Conservation (phyloP, 2,888 invertebrate species). For the Aspidapion aeneum region DNA sequence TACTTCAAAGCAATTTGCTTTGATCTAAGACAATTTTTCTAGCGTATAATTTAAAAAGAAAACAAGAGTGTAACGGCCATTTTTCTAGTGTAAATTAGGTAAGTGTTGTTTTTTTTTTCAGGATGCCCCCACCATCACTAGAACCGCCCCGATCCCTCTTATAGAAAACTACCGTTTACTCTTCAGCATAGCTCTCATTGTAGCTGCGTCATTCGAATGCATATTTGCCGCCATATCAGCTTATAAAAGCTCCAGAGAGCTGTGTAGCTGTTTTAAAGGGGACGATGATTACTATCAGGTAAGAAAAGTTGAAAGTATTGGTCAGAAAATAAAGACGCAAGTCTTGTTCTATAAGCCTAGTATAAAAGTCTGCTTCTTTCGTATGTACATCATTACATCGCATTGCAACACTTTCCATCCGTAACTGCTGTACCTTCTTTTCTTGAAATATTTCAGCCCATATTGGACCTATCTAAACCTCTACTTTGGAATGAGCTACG, state of each 20-base stretch:
- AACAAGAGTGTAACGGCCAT: too few species aligned
- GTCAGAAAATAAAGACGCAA: neutral
- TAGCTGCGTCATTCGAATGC: constrained; percentile 54
- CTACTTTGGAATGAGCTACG: too few species aligned
- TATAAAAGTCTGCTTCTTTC: too few species aligned
- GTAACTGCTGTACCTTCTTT: too few species aligned
- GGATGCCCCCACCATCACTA: neutral
- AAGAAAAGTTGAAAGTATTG: neutral
- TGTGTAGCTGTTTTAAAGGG: constrained; percentile 56
- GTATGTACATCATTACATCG: too few species aligned
- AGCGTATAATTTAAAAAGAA: too few species aligned
- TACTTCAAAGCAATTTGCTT: too few species aligned
- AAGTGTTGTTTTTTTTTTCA: neutral
- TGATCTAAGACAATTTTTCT: too few species aligned
- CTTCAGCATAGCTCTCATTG: constrained; percentile 59
- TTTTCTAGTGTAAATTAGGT: too few species aligned
- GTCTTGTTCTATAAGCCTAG: neutral
- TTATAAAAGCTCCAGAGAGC: constrained; percentile 53
- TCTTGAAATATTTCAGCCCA: too few species aligned
- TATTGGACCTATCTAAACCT: too few species aligned
- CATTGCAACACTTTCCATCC: too few species aligned
- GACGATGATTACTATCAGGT: constrained; percentile 36
- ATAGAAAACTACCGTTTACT: constrained; percentile 33
- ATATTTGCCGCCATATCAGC: constrained; percentile 53
- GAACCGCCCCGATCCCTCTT: neutral